Evolutionary conservation across 2,888 invertebrate genomes (phyloP).

Genomic region (Caenorhabditis sulstoni): DNA sequence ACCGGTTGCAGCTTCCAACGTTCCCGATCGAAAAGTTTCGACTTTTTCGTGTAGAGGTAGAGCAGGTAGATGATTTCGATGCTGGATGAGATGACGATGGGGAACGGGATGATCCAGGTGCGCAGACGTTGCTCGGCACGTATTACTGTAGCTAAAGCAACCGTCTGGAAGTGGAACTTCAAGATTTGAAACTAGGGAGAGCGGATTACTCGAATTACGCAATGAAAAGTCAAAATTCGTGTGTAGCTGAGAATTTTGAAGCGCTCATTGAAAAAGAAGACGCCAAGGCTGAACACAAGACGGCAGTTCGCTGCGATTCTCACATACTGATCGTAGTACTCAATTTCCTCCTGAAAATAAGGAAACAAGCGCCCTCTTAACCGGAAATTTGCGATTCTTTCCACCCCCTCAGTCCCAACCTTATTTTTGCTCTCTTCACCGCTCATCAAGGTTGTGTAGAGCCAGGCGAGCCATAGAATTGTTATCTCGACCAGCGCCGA

Average conservation of each 20-base stretch:
- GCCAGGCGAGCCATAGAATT: neutral
- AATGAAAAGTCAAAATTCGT: neutral
- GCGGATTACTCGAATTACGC: neutral
- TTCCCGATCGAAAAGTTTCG: neutral
- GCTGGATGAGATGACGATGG: neutral
- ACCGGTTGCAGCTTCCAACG: neutral
- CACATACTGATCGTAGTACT: neutral
- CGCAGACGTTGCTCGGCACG: neutral
- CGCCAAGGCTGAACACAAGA: neutral
- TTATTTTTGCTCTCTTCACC: neutral
- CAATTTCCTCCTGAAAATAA: neutral
- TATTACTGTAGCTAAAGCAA: neutral
- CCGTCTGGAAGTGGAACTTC: neutral
- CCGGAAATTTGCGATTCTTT: too few species aligned
- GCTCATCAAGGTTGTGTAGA: neutral
- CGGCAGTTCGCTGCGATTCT: neutral
- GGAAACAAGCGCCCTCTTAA: neutral
- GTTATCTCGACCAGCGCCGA: neutral
- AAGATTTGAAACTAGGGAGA: neutral
- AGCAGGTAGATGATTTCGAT: neutral
- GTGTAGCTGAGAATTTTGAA: neutral
- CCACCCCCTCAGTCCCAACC: neutral
- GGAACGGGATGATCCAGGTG: neutral
- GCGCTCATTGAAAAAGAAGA: neutral
- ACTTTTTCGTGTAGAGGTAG: neutral